phyloP scores from a whole-genome alignment of 2,113 vertebrate genomes.

The Acinonyx jubatus region DNA sequence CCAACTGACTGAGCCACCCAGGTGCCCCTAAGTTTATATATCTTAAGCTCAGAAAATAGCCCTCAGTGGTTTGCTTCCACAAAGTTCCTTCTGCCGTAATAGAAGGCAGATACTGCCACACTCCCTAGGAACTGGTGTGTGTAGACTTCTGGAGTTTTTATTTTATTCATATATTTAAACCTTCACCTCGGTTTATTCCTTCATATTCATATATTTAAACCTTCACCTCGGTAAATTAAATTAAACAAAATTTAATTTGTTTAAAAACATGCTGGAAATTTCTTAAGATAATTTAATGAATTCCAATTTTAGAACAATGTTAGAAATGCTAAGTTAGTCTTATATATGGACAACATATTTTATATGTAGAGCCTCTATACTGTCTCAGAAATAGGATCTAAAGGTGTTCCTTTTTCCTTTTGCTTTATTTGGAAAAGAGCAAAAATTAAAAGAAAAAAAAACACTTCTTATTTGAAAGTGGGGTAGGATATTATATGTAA shows the following conservation, averaged over 20 bases:
- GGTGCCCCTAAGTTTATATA: too few relatives aligned
- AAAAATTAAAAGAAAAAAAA: neutral
- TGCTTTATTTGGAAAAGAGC: slow-evolving; percentile 1
- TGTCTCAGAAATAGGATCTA: neutral
- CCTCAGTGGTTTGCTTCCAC: too few relatives aligned
- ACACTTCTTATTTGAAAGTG: neutral
- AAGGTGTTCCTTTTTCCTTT: neutral
- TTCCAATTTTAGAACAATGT: slow-evolving; percentile 9
- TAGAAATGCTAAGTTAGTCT: neutral
- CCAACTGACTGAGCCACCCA: too few relatives aligned
- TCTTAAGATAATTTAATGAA: neutral
- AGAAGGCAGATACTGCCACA: too few relatives aligned
- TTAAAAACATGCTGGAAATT: neutral
- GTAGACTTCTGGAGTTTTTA: neutral
- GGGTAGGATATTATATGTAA: neutral
- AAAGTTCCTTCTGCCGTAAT: too few relatives aligned
- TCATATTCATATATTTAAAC: neutral
- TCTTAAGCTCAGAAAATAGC: too few relatives aligned
- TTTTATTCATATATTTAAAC: slow-evolving; percentile 15
- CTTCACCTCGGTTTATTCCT: neutral
- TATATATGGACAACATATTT: neutral
- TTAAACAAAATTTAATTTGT: neutral
- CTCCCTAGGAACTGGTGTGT: neutral
- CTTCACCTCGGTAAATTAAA: neutral
- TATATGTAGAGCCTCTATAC: neutral